Evolutionary conservation across 2,113 vertebrate species (phyloP), one percentile per base, ranked within the genome.

Genomic region (Falco punctatus): DNA sequence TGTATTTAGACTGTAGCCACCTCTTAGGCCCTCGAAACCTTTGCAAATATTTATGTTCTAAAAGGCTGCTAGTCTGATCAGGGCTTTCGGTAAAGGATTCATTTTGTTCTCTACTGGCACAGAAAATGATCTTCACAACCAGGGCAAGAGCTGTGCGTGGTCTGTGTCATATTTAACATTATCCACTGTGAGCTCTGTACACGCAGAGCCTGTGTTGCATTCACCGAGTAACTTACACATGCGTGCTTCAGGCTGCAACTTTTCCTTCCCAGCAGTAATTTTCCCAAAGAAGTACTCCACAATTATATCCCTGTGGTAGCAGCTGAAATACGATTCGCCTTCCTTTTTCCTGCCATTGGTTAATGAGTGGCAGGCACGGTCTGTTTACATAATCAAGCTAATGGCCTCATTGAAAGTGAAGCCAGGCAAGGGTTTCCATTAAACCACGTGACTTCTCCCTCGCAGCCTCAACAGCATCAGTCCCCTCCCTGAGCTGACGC

Each of bases 401-500:
- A 73, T 33, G 71, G 21, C 44, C 27, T 15, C 35, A 17, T 3
- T 16, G 90, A 79, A 82, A 78, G 51, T 2, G 40, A 59, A 54
- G 64, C 59, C 83, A 30, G 52, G 83, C 77, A 5, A 2, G 2
- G 33, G 1, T 46, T 86, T 71, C 54, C 1, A 1, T 14, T 14
- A 61, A 77, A 2, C 7, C 38, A 10, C 2, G n/a, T 30, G 82
- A 12, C 79, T 83, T 77, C 38, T 65, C 62, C 48, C n/a, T 10
- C 44, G 21, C 42, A 62, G 4, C 21, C 30, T 0, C 5, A 38
- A 2, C 35, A 33, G 49, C 59, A 6, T 4, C 79, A 3, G 21
- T 40, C 11, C 57, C 28, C 38, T 58, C 57, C 66, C 1, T 2
- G 26, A 32, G 18, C 52, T 28, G 30, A 1, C 0, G 1, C 24